Base-by-base conservation (phyloP, 2,888 invertebrate genomes). In the Junonia oenone region DNA sequence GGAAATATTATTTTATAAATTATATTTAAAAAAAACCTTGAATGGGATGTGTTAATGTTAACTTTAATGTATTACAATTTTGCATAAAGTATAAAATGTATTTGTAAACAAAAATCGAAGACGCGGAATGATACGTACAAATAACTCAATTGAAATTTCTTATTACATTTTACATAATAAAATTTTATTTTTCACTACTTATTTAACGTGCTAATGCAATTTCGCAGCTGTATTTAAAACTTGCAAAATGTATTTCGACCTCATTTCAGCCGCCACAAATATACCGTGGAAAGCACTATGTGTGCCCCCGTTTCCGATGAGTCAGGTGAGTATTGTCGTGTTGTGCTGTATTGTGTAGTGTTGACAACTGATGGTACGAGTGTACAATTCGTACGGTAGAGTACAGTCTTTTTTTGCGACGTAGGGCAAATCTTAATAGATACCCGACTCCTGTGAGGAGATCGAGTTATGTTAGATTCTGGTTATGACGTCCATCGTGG, bases 221-320 rank as follows among this genome's bases (percentile, higher is more conserved):
- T 15, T 37, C 6, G n/a, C 11, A 6, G n/a, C n/a, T 19, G 11
- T 19, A 19, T 40, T 47, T 53, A 40, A 48, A 48, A 48, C 31
- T 40, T 26, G 47, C 33, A 48, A 54, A 47, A 54, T 43, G 40
- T 48, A 48, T 48, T 54, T 48, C 40, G 53, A 54, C 47, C 53
- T 54, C 47, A 46, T 54, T 48, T 54, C 40, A 38, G 40, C 17
- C 31, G 13, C 43, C 22, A 43, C 15, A 46, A 54, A 54, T 54
- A 48, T 54, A 33, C 53, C 33, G 52, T 52, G 55, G 45, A 56
- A 59, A 52, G 51, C 55, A 49, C 49, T 49, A 45, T 43, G 49
- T 40, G 51, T 49, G 56, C 46, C 35, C 56, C 35, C 51, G 38
- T 59, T 59, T 51, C 59, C 38, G 35, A 52, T 46, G 40, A 59